Evolutionary conservation across 2,888 invertebrate genomes (phyloP), one percentile per base, ranked within the genome.

Genomic region (Eristalinus aeneus): DNA sequence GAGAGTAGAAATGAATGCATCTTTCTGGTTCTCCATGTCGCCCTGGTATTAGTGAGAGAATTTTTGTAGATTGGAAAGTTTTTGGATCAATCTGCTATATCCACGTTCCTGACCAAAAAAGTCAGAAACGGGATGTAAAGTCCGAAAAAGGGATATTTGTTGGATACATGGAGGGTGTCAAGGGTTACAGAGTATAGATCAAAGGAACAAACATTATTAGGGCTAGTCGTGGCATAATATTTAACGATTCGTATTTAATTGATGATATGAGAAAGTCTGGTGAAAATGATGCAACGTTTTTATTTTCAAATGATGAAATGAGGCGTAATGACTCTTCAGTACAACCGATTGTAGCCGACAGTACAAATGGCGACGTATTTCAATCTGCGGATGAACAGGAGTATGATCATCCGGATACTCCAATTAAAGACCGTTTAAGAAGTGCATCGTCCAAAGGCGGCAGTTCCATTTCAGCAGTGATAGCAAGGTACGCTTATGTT

Each of bases 361-460:
- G 36, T 22, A 22, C 12, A 16, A 23, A 12, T 64, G 63, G 31
- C 5, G 34, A 22, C 23, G 34, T 31, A 67, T 4, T 6, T 67
- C 64, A 64, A 39, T 64, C 64, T 64, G 46, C 46, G 46, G n/a
- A 46, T n/a, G 46, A 46, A 46, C 12, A 46, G 9, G 46, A 11
- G 11, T 2, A 2, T 5, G 4, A 46, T 46, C 3, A n/a, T n/a
- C 46, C 11, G 3, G 11, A 46, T 12, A 46, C 9, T 3, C 46
- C n/a, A n/a, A n/a, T n/a, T n/a, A 73, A 73, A 23, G 23, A 16
- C 5, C 64, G 56, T n/a, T 23, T 63, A 10, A 32, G 72, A 61
- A 72, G 10, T 11, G n/a, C 64, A 27, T 54, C 23, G 23, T 64
- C 64, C 20, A 11, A 32, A 10, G 12, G 22, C 5, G 31, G 1